Evolutionary conservation across 2,113 vertebrate species (phyloP).

Genomic region (Ammospiza nelsoni): DNA sequence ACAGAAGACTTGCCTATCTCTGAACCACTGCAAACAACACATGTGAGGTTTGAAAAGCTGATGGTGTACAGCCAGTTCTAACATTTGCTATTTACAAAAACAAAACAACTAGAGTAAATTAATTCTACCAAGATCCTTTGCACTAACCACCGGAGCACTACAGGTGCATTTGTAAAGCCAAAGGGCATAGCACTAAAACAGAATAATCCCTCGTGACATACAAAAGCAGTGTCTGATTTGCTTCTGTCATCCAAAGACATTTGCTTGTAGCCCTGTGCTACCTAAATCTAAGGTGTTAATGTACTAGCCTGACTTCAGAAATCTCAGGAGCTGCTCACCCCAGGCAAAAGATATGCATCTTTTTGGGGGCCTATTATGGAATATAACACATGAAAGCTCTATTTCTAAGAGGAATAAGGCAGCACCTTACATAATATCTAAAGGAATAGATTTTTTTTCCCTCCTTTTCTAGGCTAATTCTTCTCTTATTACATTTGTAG

Average conservation of each 20-base stretch:
- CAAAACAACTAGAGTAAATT: slow-evolving; percentile 30
- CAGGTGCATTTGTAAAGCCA: slow-evolving; percentile 69
- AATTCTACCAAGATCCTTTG: slow-evolving; percentile 54
- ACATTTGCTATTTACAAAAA: slow-evolving; percentile 7
- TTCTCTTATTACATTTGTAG: not conserved
- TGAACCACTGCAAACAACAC: not conserved
- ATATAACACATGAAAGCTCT: not conserved
- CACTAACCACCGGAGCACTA: slow-evolving; percentile 39
- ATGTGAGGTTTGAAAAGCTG: not conserved
- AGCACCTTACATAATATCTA: not conserved
- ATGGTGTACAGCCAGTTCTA: not conserved
- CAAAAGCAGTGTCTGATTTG: slow-evolving; percentile 74
- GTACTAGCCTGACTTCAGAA: slow-evolving; percentile 69
- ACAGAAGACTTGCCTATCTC: not conserved
- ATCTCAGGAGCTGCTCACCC: slow-evolving; percentile 67
- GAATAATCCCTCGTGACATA: slow-evolving; percentile 68
- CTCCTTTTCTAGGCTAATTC: not conserved
- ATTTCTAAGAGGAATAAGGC: not conserved
- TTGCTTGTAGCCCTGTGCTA: slow-evolving; percentile 56
- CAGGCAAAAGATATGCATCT: slow-evolving; percentile 56
- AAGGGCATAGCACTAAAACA: slow-evolving; percentile 65
- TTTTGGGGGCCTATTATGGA: not conserved
- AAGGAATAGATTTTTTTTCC: not conserved
- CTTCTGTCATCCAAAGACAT: slow-evolving; percentile 64
- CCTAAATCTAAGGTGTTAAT: slow-evolving; percentile 76